Evolutionary conservation across 2,113 vertebrate species (phyloP).

Genomic region (Tupaia chinensis): DNA sequence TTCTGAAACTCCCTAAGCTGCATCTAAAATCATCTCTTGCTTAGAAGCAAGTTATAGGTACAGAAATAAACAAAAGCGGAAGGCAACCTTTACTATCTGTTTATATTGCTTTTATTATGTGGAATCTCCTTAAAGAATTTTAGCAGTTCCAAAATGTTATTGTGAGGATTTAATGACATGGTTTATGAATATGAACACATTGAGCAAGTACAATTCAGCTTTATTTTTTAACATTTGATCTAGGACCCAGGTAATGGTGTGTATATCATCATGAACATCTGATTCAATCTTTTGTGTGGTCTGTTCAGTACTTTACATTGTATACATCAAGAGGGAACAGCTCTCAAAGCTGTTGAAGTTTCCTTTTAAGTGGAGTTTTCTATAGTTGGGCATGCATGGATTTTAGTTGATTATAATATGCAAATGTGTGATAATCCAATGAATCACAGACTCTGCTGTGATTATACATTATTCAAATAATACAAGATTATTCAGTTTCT

Average conservation of each 20-base stretch:
- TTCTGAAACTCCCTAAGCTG: slow-evolving; percentile 67
- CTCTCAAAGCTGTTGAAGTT: not conserved
- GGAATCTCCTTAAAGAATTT: not conserved
- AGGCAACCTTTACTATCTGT: not conserved
- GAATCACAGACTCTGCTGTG: slow-evolving; percentile 66
- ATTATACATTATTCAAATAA: slow-evolving; percentile 81
- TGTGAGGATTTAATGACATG: not conserved
- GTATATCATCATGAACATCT: slow-evolving; percentile 4
- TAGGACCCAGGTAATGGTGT: not conserved
- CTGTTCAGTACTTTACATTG: not conserved
- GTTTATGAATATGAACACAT: not conserved
- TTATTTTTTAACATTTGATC: slow-evolving; percentile 51
- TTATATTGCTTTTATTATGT: not conserved
- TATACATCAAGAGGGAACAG: not conserved
- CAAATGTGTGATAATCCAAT: slow-evolving; percentile 67
- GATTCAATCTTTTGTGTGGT: not conserved
- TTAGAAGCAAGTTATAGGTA: slow-evolving; percentile 22
- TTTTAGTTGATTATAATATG: slow-evolving; percentile 66
- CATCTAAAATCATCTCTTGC: slow-evolving; percentile 28
- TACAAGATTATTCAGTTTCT: slow-evolving; percentile 76
- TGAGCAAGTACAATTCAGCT: not conserved
- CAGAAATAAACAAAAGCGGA: slow-evolving; percentile 27
- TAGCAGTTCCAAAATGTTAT: not conserved
- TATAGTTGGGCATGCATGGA: not conserved
- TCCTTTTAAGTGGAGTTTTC: slow-evolving; percentile 53